Conservation (phyloP, 2,113 vertebrate genomes). For the Paralichthys olivaceus region DNA sequence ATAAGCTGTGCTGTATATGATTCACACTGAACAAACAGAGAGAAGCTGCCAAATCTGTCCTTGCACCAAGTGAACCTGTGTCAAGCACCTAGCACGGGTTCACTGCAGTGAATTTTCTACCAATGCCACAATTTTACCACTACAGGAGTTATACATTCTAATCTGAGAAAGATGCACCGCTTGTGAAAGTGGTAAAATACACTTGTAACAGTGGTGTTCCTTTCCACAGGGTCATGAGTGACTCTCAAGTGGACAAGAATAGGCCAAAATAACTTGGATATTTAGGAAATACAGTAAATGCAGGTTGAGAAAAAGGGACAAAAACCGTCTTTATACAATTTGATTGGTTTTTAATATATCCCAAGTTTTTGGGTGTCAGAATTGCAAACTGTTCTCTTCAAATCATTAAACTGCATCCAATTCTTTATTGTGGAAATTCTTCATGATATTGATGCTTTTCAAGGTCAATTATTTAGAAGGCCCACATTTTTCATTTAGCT, state of each 20-base stretch:
- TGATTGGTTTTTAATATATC: no score
- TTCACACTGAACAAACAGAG: constrained; percentile 6
- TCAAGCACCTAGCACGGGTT: not conserved
- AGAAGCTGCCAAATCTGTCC: constrained; percentile 6
- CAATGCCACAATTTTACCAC: constrained; percentile 4
- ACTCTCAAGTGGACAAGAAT: not conserved
- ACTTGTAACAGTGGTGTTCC: no score
- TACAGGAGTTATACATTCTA: not conserved
- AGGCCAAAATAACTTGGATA: not conserved
- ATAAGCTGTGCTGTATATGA: constrained; percentile 16
- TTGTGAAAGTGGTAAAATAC: not conserved
- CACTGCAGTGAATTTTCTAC: not conserved
- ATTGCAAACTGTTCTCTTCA: no score
- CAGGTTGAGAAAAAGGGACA: no score
- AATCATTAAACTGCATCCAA: no score
- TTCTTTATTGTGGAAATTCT: no score
- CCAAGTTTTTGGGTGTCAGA: no score
- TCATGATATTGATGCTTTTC: no score
- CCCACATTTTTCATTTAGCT: no score
- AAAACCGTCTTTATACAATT: no score
- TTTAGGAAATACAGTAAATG: not conserved
- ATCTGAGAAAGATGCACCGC: not conserved
- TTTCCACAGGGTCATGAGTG: no score
- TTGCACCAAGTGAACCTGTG: constrained; percentile 7
- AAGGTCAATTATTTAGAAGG: no score